Evolutionary conservation across 2,888 invertebrate species (phyloP).

Genomic region (Nomada ruficornis): DNA sequence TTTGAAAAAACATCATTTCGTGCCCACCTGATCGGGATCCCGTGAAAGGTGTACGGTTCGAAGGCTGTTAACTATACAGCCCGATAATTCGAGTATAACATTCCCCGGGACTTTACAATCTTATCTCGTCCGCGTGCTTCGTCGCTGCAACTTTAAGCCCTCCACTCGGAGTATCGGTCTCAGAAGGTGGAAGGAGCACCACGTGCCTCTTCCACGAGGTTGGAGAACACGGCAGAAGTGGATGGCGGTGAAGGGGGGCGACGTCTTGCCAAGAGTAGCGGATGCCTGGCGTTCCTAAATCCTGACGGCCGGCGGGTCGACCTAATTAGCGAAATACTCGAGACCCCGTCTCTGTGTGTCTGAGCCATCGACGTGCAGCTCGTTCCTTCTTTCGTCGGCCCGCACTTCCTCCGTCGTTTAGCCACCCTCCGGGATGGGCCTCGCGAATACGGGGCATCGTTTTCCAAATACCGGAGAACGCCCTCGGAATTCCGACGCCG

Average conservation of each 20-base stretch:
- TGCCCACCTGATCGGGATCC: not conserved
- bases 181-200: constrained; percentile 1
- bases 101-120: constrained; percentile 9
- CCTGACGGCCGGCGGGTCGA: constrained; percentile 76
- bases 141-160: constrained; percentile 32
- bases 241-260: constrained; percentile 12
- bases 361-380: constrained; percentile 37
- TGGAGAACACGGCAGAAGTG: constrained; percentile 4
- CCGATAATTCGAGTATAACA: not conserved
- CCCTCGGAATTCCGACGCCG: constrained; percentile 74
- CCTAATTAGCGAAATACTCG: constrained; percentile 82
- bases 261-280: constrained; percentile 74
- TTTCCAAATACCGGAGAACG: constrained; percentile 77
- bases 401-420: constrained; percentile 41
- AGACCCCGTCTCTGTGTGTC: constrained; percentile 38
- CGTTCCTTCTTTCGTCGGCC: constrained; percentile 59
- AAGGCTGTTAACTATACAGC: not conserved
- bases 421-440: constrained; percentile 19
- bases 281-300: constrained; percentile 81
- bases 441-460: constrained; percentile 74
- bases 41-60: not conserved
- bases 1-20: no score
- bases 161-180: constrained; percentile 5
- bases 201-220: constrained; percentile 28
- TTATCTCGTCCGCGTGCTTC: constrained; percentile 18